A percentile compares a stretch with the other conserved stretches of the same genome.
These are phyloP conservation scores for Nemopilema nomurai DNA, from an alignment of 30 jellyfish, hydroid and myxozoan species.

Conservation along the genomic window DNA sequence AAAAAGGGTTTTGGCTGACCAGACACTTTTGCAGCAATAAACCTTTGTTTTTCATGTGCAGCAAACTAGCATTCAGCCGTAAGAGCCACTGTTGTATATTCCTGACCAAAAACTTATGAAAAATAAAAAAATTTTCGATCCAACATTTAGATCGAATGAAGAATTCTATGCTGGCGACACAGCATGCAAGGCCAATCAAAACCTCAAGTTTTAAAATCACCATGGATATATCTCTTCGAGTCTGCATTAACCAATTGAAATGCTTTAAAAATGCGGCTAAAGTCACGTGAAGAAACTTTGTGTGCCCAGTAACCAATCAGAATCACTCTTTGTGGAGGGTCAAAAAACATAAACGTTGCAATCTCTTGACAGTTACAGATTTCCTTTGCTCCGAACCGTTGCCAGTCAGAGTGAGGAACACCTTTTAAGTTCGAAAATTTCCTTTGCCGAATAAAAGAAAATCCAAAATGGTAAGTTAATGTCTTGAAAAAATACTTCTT, in stretches of 20 bases:
- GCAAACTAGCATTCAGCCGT: too few relatives aligned
- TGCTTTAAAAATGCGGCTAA: neutral
- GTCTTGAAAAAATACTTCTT: too few relatives aligned
- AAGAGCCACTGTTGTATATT: too few relatives aligned
- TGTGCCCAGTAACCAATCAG: neutral
- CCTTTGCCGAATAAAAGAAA: neutral
- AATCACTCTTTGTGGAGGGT: neutral
- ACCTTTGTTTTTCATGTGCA: too few relatives aligned
- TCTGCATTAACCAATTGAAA: neutral
- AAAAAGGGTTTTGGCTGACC: too few relatives aligned
- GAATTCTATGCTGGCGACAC: neutral
- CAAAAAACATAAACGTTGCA: neutral
- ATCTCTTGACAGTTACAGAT: neutral
- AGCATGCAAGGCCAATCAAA: neutral
- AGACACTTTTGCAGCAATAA: too few relatives aligned
- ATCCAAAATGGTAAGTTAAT: neutral
- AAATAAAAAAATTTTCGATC: too few relatives aligned
- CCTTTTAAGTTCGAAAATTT: too few relatives aligned
- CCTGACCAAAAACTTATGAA: too few relatives aligned
- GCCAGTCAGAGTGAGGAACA: conserved; percentile 10
- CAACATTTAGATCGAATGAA: neutral
- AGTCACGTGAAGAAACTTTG: conserved; percentile 25
- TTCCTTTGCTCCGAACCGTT: conserved; percentile 13
- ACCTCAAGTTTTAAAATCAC: neutral
- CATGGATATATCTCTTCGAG: neutral